Percentiles rank a stretch among this genome's conserved stretches.
phyloP scores from a whole-genome alignment of 2,797 vertebrate genomes.

The Enteromius argenteus region DNA sequence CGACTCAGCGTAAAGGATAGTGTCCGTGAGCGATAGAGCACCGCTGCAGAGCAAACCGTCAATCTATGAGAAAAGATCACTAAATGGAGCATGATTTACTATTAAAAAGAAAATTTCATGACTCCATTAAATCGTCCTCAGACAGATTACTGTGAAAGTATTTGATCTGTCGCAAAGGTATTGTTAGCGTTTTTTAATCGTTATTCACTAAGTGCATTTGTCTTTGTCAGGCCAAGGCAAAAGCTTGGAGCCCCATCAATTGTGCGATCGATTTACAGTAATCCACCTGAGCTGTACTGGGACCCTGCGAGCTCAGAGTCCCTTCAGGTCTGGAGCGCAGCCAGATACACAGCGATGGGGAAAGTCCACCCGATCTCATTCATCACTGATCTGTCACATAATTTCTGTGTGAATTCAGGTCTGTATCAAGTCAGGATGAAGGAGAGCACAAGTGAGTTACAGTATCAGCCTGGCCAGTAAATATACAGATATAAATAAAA shows the following conservation, averaged over 20 bases:
- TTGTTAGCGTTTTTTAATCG: constrained; percentile 27
- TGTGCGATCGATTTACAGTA: constrained; percentile 39
- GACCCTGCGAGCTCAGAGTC: constrained; percentile 3
- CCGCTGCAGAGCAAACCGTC: background rate
- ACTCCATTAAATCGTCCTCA: background rate
- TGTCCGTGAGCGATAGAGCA: background rate
- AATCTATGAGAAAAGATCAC: background rate
- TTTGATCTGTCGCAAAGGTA: constrained; percentile 21
- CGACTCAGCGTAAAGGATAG: constrained; percentile 21
- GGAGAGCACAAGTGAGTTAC: background rate
- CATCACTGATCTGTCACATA: constrained; percentile 1
- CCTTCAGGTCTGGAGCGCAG: background rate
- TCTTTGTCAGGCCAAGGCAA: constrained; percentile 19
- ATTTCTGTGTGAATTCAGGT: constrained; percentile 21
- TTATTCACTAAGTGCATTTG: constrained; percentile 26
- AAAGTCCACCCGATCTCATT: constrained; percentile 25
- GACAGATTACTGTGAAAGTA: background rate
- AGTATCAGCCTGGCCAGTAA: background rate
- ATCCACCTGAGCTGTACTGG: constrained; percentile 36
- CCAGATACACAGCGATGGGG: background rate
- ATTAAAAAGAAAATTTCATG: background rate
- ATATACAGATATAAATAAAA: background rate
- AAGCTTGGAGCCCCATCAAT: constrained; percentile 31
- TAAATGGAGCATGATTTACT: background rate
- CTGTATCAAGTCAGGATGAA: background rate